Conservation (phyloP, 2,888 invertebrate genomes). For the Drosophila picticornis region DNA sequence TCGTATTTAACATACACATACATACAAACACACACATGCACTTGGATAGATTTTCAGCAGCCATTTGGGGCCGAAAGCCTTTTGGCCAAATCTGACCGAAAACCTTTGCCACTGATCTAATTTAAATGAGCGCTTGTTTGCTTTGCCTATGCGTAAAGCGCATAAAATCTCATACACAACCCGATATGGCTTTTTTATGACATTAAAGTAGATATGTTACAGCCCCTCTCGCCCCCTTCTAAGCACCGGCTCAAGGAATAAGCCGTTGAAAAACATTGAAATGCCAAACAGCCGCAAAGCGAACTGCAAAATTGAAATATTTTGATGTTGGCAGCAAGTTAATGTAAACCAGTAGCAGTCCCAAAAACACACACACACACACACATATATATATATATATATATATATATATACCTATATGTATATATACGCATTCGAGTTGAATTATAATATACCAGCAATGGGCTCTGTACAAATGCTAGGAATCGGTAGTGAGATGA, state of each 20-base stretch:
- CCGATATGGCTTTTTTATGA: constrained; percentile 69
- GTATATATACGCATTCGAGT: constrained; percentile 56
- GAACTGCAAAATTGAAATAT: constrained; percentile 78
- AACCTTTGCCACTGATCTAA: constrained; percentile 60
- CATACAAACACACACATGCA: constrained; percentile 14
- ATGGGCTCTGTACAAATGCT: constrained; percentile 72
- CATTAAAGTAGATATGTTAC: constrained; percentile 44
- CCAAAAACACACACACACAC: constrained; percentile 31
- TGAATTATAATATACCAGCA: constrained; percentile 79
- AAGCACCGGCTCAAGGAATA: constrained; percentile 25
- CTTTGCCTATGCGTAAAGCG: constrained; percentile 45
- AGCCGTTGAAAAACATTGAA: constrained; percentile 59
- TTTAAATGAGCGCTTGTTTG: constrained; percentile 64
- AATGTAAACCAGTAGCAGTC: constrained; percentile 51
- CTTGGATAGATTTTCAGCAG: constrained; percentile 19
- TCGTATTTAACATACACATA: constrained; percentile 22
- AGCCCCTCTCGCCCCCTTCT: neutral
- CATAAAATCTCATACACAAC: constrained; percentile 68
- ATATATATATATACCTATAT: neutral
- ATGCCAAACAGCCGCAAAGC: constrained; percentile 72
- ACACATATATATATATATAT: constrained; percentile 6
- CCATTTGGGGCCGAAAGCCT: constrained; percentile 22
- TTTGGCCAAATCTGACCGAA: constrained; percentile 29
- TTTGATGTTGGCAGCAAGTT: constrained; percentile 71
- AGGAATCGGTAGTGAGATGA: constrained; percentile 74